Conservation (phyloP, 2,113 vertebrate species). For the Hiodon tergisus region DNA sequence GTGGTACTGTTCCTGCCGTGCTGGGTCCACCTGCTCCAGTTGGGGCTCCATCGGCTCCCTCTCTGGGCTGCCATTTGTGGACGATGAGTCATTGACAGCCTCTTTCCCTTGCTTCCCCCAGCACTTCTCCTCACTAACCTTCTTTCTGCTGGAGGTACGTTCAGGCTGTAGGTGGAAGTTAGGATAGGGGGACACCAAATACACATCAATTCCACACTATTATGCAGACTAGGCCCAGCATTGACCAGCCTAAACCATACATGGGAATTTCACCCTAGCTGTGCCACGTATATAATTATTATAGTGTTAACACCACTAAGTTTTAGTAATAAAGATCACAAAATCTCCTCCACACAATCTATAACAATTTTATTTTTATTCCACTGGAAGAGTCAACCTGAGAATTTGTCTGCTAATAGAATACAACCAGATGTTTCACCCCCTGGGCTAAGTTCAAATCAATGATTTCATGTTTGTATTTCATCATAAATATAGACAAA, state of each 20-base stretch:
- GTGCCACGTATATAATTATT: too few species aligned
- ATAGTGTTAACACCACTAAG: too few species aligned
- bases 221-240: not conserved
- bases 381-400: too few species aligned
- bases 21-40: conserved; percentile 45
- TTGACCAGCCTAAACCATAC: not conserved
- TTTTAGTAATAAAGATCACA: too few species aligned
- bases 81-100: conserved; percentile 13
- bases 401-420: too few species aligned
- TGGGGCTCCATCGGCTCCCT: not conserved
- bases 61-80: conserved; percentile 6
- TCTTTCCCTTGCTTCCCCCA: conserved; percentile 4
- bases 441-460: too few species aligned
- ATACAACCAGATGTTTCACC: too few species aligned
- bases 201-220: not conserved
- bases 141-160: conserved; percentile 50
- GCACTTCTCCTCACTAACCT: conserved; percentile 52
- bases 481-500: too few species aligned
- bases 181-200: not conserved
- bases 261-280: too few species aligned
- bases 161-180: conserved; percentile 46
- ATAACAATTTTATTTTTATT: too few species aligned
- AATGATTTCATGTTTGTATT: too few species aligned
- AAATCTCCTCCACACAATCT: too few species aligned
- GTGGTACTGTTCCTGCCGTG: conserved; percentile 48